phyloP scores from a whole-genome alignment of 1,140 invertebrate species.

The Eueides isabella region DNA sequence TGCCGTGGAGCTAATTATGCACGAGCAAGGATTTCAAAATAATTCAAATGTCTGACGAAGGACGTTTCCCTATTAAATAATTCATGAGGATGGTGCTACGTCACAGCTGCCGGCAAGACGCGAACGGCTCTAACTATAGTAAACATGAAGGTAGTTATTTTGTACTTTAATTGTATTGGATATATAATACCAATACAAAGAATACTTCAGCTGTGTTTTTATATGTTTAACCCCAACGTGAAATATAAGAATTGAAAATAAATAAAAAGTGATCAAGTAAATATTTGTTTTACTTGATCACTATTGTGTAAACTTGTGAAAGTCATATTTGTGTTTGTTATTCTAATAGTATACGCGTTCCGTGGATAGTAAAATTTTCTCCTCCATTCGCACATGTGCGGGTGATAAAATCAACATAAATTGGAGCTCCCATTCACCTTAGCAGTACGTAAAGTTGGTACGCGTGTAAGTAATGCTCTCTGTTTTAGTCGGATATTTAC shows the following conservation, averaged over 20 bases:
- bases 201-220: too few relatives aligned
- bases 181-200: too few relatives aligned
- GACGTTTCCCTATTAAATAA: conserved; percentile 29
- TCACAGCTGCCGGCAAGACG: conserved; percentile 23
- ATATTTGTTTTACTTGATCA: too few relatives aligned
- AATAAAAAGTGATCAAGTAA: too few relatives aligned
- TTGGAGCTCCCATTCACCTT: conserved; percentile 22
- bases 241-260: too few relatives aligned
- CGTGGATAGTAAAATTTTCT: conserved; percentile 18
- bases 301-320: neutral
- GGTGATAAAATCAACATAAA: conserved; percentile 33
- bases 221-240: too few relatives aligned
- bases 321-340: neutral
- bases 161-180: neutral
- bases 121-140: conserved; percentile 14
- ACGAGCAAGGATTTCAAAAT: conserved; percentile 32
- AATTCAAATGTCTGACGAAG: conserved; percentile 37
- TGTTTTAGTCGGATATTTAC: conserved; percentile 36
- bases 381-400: conserved; percentile 23
- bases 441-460: conserved; percentile 20
- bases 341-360: conserved; percentile 13
- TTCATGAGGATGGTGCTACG: conserved; percentile 30
- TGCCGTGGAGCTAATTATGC: conserved; percentile 29
- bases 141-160: neutral
- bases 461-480: conserved; percentile 39